phyloP scores from a whole-genome alignment of 2,888 invertebrate species.

The Hedychridium roseum region DNA sequence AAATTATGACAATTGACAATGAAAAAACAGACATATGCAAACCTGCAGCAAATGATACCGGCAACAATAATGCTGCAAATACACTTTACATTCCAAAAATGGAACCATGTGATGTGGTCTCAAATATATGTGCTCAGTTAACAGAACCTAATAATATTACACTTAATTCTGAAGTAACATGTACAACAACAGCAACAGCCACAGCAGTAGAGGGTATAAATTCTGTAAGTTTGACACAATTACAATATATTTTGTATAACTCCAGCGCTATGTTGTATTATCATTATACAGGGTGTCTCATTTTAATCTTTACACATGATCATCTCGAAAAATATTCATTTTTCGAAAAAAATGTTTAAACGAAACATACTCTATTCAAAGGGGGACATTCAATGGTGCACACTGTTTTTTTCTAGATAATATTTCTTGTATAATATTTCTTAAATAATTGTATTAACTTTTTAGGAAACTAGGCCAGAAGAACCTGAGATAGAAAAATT shows the following conservation, averaged over 20 bases:
- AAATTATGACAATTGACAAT: constrained; percentile 3
- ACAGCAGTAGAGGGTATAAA: constrained; percentile 1
- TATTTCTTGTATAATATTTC: no score
- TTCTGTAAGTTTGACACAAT: constrained; percentile 5
- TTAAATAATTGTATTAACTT: no score
- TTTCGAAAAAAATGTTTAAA: no score
- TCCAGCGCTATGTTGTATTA: no score
- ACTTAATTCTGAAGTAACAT: constrained; percentile 1
- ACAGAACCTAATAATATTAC: constrained; percentile 4
- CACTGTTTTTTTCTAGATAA: constrained; percentile 1
- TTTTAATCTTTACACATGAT: no score
- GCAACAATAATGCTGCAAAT: constrained; percentile 6
- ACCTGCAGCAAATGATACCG: constrained; percentile 2
- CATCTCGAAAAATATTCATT: no score
- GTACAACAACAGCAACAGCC: background rate
- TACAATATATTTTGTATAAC: background rate
- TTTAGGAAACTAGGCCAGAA: constrained; percentile 18
- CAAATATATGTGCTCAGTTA: constrained; percentile 16
- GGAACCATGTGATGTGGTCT: constrained; percentile 15
- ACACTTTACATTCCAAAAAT: constrained; percentile 21
- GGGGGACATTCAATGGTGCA: background rate
- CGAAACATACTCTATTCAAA: no score
- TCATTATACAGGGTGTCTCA: no score
- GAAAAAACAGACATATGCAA: constrained; percentile 8
- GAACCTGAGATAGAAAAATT: constrained; percentile 9